A percentile compares a stretch with the other conserved stretches of the same genome.
These are phyloP conservation scores for Vespertilio murinus DNA, from an alignment of 2,797 vertebrate genomes.

Conservation along the genomic window DNA sequence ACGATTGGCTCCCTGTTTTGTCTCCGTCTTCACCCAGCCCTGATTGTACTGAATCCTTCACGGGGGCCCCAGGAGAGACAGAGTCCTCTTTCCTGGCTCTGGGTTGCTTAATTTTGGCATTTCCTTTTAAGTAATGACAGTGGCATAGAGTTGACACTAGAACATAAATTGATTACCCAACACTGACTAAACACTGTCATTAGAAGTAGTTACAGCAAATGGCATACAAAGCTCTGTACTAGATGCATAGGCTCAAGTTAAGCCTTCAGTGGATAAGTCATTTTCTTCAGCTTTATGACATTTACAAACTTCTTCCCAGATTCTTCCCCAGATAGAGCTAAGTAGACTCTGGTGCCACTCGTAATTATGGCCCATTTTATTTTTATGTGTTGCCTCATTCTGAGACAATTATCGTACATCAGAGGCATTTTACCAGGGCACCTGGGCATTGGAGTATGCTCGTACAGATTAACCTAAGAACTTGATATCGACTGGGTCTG, in stretches of 20 bases:
- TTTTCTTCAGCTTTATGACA: conserved; percentile 12
- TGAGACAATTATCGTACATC: conserved; percentile 31
- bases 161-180: neutral
- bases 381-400: conserved; percentile 28
- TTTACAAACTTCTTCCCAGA: neutral
- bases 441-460: neutral
- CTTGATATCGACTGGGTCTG: neutral
- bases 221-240: neutral
- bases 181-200: neutral
- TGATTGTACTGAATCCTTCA: neutral
- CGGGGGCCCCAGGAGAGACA: neutral
- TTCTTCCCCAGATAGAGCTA: conserved; percentile 30
- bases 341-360: neutral
- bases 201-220: neutral
- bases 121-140: neutral
- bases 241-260: neutral
- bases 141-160: neutral
- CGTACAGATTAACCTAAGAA: neutral
- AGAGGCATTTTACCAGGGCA: conserved; percentile 2
- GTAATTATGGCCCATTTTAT: conserved; percentile 50
- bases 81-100: neutral
- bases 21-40: neutral
- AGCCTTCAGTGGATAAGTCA: neutral
- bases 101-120: neutral
- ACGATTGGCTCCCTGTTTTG: neutral